These are phyloP conservation scores for Caenorhabditis sp. DNA, from an alignment of 2,888 invertebrate genomes.

Conservation along the genomic window DNA sequence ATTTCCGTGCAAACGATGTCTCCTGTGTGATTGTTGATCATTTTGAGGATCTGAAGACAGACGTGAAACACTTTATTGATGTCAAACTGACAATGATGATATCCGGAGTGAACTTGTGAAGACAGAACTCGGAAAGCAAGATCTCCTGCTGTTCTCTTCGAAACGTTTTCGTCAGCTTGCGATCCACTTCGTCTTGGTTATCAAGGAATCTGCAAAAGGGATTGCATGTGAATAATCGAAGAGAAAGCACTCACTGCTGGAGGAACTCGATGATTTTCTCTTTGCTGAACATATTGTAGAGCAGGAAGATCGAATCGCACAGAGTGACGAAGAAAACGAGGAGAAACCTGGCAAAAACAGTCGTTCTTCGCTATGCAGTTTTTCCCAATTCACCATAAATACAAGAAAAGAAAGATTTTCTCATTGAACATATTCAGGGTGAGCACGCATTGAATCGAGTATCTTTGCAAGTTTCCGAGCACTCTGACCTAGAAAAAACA, in stretches of 20 bases:
- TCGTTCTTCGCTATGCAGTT: neutral
- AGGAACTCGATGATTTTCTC: conserved; percentile 42
- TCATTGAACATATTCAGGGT: conserved; percentile 77
- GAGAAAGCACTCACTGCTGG: conserved; percentile 39
- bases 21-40: conserved; percentile 72
- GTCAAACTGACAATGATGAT: conserved; percentile 43
- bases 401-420: conserved; percentile 76
- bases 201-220: conserved; percentile 45
- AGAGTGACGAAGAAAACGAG: conserved; percentile 57
- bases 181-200: conserved; percentile 48
- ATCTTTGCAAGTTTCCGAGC: conserved; percentile 65
- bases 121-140: conserved; percentile 49
- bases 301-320: conserved; percentile 32
- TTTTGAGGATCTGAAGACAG: conserved; percentile 50
- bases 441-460: conserved; percentile 71
- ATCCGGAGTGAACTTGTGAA: conserved; percentile 54
- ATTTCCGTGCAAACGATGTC: conserved; percentile 68
- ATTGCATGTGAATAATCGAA: too few relatives aligned
- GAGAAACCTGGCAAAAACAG: conserved; percentile 43
- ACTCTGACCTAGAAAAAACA: conserved; percentile 60
- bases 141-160: conserved; percentile 43
- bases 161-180: conserved; percentile 34
- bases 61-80: neutral
- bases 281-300: conserved; percentile 50
- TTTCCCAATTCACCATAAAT: conserved; percentile 65